Evolutionary conservation across 1,140 invertebrate genomes (phyloP).

Genomic region (Pemphigus obesinymphae): DNA sequence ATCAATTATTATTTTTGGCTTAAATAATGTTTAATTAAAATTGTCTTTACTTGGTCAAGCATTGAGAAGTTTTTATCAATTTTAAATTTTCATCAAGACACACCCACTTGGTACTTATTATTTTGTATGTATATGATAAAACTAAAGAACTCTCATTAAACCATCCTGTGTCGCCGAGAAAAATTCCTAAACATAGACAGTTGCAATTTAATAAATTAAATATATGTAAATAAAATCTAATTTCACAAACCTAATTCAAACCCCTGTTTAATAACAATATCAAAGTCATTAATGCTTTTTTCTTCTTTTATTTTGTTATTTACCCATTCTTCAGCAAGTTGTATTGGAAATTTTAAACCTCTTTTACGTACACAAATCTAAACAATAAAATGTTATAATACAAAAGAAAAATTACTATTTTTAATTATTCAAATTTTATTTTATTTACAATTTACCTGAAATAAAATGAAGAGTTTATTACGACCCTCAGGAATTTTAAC

Average conservation of each 20-base stretch:
- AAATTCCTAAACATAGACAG: slow-evolving; percentile 56
- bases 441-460: neutral
- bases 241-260: neutral
- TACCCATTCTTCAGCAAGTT: neutral
- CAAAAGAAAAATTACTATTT: neutral
- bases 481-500: neutral
- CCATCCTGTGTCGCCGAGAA: slow-evolving; percentile 62
- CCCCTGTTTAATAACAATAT: neutral
- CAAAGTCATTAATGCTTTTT: neutral
- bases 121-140: slow-evolving; percentile 56
- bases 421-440: neutral
- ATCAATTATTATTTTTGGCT: neutral
- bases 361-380: neutral
- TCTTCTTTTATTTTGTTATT: neutral
- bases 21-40: neutral
- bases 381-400: neutral
- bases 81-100: slow-evolving; percentile 52
- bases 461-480: neutral
- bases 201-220: neutral
- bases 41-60: slow-evolving; percentile 51
- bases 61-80: slow-evolving; percentile 70
- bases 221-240: neutral
- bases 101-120: slow-evolving; percentile 57
- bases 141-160: too few species aligned
- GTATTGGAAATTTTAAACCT: neutral